Conservation (phyloP, 2,113 vertebrate species). For the Nesoenas mayeri region DNA sequence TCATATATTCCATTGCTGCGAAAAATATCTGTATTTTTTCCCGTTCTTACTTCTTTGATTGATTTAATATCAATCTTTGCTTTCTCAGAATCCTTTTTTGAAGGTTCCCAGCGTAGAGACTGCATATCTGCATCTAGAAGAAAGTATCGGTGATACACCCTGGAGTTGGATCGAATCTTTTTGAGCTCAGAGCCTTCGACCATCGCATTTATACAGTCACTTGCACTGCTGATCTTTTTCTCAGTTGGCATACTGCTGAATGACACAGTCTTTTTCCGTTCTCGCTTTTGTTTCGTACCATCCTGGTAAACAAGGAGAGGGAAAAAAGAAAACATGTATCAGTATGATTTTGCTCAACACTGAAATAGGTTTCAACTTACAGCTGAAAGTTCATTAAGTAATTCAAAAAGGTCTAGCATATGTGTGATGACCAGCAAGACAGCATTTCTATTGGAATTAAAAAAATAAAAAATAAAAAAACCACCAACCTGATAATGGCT, state of each 20-base stretch:
- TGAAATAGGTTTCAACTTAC: background rate
- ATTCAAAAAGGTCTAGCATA: background rate
- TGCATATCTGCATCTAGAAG: slow-evolving; percentile 97
- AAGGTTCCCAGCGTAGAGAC: slow-evolving; percentile 94
- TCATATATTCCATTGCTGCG: slow-evolving; percentile 95
- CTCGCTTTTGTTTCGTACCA: slow-evolving; percentile 90
- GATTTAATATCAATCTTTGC: slow-evolving; percentile 96
- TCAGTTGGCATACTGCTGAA: slow-evolving; percentile 99
- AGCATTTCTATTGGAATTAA: background rate
- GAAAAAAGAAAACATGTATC: background rate
- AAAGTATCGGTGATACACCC: slow-evolving; percentile 93
- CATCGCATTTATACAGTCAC: slow-evolving; percentile 94
- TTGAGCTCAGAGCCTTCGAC: slow-evolving; percentile 94
- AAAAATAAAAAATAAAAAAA: too few relatives aligned
- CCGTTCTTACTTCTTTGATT: slow-evolving; percentile 95
- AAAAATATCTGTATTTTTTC: slow-evolving; percentile 97
- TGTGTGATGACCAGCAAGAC: background rate
- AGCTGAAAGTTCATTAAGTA: background rate
- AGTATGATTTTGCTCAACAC: background rate
- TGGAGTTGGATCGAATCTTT: slow-evolving; percentile 94
- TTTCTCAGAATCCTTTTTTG: slow-evolving; percentile 97
- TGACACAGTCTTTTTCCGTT: slow-evolving; percentile 95
- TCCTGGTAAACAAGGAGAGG: slow-evolving; percentile 74
- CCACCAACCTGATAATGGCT: background rate
- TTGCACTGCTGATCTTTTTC: slow-evolving; percentile 96